Conservation (phyloP, 2,888 invertebrate genomes). For the Drosophila suboccidentalis region DNA sequence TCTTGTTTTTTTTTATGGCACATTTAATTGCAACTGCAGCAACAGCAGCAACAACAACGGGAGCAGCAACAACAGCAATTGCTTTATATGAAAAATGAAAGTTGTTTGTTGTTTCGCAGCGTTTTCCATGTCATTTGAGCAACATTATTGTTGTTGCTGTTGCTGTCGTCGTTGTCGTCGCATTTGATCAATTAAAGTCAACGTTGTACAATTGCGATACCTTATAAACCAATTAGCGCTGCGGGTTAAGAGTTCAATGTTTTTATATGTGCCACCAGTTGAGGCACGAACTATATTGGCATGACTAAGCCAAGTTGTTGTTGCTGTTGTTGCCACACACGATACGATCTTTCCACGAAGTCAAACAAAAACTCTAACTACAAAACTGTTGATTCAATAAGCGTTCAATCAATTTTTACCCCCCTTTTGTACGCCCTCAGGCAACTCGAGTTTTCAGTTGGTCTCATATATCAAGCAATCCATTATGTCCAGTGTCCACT, state of each 20-base stretch:
- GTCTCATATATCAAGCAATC: constrained; percentile 44
- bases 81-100: constrained; percentile 73
- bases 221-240: constrained; percentile 69
- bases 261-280: constrained; percentile 27
- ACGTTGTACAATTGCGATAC: constrained; percentile 61
- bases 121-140: constrained; percentile 46
- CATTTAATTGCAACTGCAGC: constrained; percentile 54
- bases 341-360: constrained; percentile 55
- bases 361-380: constrained; percentile 1
- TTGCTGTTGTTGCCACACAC: constrained; percentile 1
- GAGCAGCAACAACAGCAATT: constrained; percentile 30
- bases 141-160: constrained; percentile 20
- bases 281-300: constrained; percentile 38
- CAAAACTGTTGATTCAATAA: constrained; percentile 43
- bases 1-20: constrained; percentile 23
- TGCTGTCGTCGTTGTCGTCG: constrained; percentile 41
- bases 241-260: constrained; percentile 74
- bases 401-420: constrained; percentile 34
- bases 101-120: constrained; percentile 56
- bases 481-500: constrained; percentile 52
- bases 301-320: constrained; percentile 59
- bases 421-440: constrained; percentile 19
- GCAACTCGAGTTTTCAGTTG: constrained; percentile 17
- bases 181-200: constrained; percentile 76
- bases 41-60: constrained; percentile 10